Evolutionary conservation across 2,797 vertebrate species (phyloP).

Genomic region (Coccyzus lansbergi): DNA sequence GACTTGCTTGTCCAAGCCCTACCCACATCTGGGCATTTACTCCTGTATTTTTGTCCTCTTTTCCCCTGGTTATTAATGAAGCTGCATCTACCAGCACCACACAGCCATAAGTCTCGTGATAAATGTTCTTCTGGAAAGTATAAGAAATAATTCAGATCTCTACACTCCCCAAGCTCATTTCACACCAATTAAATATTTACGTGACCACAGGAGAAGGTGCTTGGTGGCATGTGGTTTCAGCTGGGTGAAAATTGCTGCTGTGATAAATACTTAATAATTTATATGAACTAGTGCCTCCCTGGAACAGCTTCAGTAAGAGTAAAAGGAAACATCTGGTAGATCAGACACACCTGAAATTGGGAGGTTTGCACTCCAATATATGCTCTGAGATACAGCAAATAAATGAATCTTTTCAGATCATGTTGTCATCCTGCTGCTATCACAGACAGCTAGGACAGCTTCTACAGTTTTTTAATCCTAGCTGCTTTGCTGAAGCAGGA

Average conservation of each 20-base stretch:
- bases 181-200: constrained; percentile 16
- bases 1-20: fast-evolving
- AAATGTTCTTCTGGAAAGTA: not conserved
- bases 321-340: not conserved
- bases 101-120: not conserved
- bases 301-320: not conserved
- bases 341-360: not conserved
- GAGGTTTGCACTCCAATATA: not conserved
- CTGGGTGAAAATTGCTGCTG: not conserved
- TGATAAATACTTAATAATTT: constrained; percentile 31
- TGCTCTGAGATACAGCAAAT: not conserved
- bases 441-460: not conserved
- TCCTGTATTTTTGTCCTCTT: not conserved
- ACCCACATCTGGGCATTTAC: not conserved
- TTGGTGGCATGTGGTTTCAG: not conserved
- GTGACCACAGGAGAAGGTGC: not conserved
- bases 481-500: not conserved
- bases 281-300: not conserved
- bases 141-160: not conserved
- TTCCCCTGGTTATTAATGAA: not conserved
- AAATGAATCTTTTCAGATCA: not conserved
- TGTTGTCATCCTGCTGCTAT: fast-evolving
- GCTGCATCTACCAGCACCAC: not conserved
- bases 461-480: not conserved
- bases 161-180: not conserved